Evolutionary conservation across 2,797 vertebrate species (phyloP).

Genomic region (Halcyon badia): DNA sequence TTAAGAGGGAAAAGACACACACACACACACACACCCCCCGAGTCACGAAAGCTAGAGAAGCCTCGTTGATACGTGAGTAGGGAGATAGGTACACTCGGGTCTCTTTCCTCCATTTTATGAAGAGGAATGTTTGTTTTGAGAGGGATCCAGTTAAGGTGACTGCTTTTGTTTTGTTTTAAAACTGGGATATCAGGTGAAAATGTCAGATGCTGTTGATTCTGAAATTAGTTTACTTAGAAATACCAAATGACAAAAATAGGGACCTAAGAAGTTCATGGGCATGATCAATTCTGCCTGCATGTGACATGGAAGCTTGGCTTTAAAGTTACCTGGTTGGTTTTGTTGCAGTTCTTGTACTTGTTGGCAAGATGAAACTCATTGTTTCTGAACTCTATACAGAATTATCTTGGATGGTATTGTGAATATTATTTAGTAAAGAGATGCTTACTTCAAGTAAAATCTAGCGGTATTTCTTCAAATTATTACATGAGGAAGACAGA

Average conservation of each 20-base stretch:
- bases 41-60: neutral
- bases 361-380: neutral
- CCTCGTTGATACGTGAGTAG: neutral
- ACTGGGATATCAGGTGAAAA: neutral
- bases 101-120: neutral
- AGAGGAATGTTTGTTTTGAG: neutral
- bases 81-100: neutral
- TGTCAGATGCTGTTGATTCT: neutral
- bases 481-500: neutral
- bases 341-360: neutral
- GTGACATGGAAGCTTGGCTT: neutral
- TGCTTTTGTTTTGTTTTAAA: neutral
- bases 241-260: neutral
- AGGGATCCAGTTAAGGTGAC: neutral
- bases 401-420: neutral
- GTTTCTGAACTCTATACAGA: neutral
- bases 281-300: neutral
- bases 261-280: neutral
- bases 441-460: neutral
- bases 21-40: neutral
- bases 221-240: neutral
- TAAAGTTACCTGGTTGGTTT: neutral
- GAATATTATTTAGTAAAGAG: neutral
- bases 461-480: neutral
- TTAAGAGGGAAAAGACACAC: neutral